Conservation (phyloP, 2,797 vertebrate genomes). For the Heterohyrax brucei region DNA sequence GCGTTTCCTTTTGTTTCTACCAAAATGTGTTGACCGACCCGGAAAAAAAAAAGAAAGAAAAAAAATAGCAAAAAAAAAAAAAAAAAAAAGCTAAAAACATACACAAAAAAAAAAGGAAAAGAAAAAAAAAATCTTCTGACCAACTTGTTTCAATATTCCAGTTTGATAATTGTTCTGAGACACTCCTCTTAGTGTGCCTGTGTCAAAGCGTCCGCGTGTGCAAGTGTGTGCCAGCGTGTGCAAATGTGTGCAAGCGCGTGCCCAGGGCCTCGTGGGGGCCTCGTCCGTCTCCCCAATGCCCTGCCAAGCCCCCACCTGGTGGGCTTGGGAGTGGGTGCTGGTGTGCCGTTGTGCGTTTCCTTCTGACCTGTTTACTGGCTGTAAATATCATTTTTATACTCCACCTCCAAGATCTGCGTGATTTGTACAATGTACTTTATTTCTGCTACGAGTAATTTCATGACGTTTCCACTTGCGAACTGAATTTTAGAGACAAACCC, state of each 20-base stretch:
- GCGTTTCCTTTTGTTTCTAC: conserved; percentile 76
- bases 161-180: conserved; percentile 85
- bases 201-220: conserved; percentile 45
- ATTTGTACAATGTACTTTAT: conserved; percentile 92
- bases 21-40: conserved; percentile 80
- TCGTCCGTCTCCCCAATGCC: not conserved
- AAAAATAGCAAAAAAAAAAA: not conserved
- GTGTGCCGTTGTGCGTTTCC: conserved; percentile 79
- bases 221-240: not conserved
- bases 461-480: conserved; percentile 89
- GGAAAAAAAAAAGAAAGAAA: not conserved
- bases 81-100: not conserved
- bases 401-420: conserved; percentile 89
- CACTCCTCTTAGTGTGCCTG: conserved; percentile 61
- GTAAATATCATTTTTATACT: conserved; percentile 94
- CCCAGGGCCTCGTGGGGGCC: not conserved
- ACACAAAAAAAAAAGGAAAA: not conserved
- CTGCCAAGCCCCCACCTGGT: conserved; percentile 19
- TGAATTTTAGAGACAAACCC: conserved; percentile 86
- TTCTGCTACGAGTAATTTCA: conserved; percentile 92
- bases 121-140: conserved; percentile 46
- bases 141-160: conserved; percentile 77
- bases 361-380: conserved; percentile 91
- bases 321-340: conserved; percentile 67
- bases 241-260: not conserved